Evolutionary conservation across 2,113 vertebrate genomes (phyloP), one percentile per base, ranked within the genome.

Genomic region (Rhinogobius similis): DNA sequence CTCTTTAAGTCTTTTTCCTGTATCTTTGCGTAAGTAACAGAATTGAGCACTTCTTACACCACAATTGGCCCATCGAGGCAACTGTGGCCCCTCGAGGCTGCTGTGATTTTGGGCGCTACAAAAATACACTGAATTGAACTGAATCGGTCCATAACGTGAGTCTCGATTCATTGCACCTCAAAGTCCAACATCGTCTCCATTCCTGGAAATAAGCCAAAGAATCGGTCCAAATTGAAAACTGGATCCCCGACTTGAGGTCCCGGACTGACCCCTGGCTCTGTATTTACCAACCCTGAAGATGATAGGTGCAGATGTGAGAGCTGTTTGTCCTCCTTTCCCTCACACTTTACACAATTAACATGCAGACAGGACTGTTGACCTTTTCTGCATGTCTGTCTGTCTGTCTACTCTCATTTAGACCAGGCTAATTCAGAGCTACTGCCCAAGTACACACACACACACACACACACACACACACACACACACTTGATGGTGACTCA

Each of bases 341-440:
- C 56, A 67, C 72, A 84, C 81, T 67, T 83, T 76, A 82, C 67
- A 87, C 66, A 69, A 88, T 90, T 88, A 92, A 83, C 87, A 91
- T 86, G 89, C 85, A 58, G 53, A 64, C 76, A 52, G 63, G 72
- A 68, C 81, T 76, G 62, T 78, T 87, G 87, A 90, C 86, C 87
- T 90, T 91, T 86, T 67, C 76, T 26, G 65, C 46, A 76, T 69
- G 70, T 74, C 53, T 18, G 79, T 82, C 53, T 18, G 79, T 82
- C 81, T 83, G 83, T 83, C 86, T 62, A 29, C 38, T 64, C 79
- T 78, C 62, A 74, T 90, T 84, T 84, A 71, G 68, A 61, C 69
- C 50, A 58, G 77, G 75, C 77, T 81, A 75, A 44, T 43, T 46
- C 75, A 83, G 71, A 82, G 44, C 71, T 72, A 75, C 55, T 77